Evolutionary conservation across 2,888 invertebrate genomes (phyloP), one percentile per base, ranked within the genome.

Genomic region (Leptura quadrifasciata): DNA sequence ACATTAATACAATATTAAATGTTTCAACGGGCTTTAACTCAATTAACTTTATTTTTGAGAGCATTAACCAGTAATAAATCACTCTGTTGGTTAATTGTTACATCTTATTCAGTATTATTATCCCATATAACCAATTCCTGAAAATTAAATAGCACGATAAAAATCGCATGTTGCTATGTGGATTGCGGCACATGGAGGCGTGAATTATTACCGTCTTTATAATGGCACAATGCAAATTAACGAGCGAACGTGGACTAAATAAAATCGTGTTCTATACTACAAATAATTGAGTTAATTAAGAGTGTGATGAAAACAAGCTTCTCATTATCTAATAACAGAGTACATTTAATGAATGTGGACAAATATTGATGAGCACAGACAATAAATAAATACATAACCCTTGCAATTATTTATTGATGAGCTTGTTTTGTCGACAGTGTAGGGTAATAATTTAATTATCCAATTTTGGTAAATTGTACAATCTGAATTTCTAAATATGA

Each of bases 361-460:
- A 73, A 73, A 57, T 57, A 73, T 73, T 31, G 73, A 73, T 65
- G 65, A 57, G 65, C 8, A 27, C 57, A 21, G 73, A 64, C 27
- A 58, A 58, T 58, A 69, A 73, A 73, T 73, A 73, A 73, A 73
- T 65, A 73, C 65, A 54, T 63, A 52, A 54, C 27, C 64, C 65
- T 58, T 18, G 57, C 73, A 65, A 73, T 73, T 65, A 73, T 73
- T 73, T 65, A 64, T 65, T 73, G 73, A 73, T 57, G 73, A 73
- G 65, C 69, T 54, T 65, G 55, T 52, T 63, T 54, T 73, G 73
- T 73, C 47, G 65, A 18, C 73, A 55, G 65, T 35, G 65, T 64
- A 47, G 39, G 73, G 73, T 73, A 65, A 73, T 73, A 73, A 73
- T 73, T 73, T 73, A 73, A 73, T 73, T 73, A 73, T 17, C 57